A percentile compares a stretch with the other conserved stretches of the same genome.
phyloP scores from a whole-genome alignment of 2,888 invertebrate genomes.

The Rosalia funebris region DNA sequence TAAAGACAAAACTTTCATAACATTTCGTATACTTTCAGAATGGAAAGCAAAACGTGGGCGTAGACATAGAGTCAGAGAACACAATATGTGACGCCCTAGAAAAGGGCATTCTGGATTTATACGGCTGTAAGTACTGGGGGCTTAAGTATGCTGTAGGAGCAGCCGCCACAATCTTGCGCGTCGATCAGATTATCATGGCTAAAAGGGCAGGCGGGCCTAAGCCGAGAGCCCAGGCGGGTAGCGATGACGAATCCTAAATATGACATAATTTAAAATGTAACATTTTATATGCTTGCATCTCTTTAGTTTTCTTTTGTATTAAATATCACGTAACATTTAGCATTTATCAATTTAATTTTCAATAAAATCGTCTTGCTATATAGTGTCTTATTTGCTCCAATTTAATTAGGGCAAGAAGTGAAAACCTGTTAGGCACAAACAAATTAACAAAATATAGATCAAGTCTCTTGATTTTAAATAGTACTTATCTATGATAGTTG shows the following conservation, averaged over 20 bases:
- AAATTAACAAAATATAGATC: no score
- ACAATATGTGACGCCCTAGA: constrained; percentile 80
- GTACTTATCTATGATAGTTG: no score
- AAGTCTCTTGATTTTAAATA: no score
- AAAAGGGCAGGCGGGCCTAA: constrained; percentile 97
- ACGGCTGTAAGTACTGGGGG: constrained; percentile 89
- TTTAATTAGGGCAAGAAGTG: no score
- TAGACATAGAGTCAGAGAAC: constrained; percentile 85
- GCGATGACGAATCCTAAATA: constrained; percentile 76
- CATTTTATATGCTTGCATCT: no score
- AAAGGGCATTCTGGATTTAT: constrained; percentile 85
- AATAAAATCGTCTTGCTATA: no score
- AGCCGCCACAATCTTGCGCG: constrained; percentile 90
- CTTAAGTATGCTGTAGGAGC: constrained; percentile 95
- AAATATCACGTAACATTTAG: no score
- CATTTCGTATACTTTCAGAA: constrained; percentile 68
- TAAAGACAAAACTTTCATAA: no score
- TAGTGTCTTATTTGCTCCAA: no score
- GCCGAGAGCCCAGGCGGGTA: constrained; percentile 70
- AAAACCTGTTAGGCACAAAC: no score
- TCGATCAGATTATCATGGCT: constrained; percentile 99
- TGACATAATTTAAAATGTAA: no score
- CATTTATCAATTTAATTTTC: constrained; percentile 9
- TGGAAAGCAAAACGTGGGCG: constrained; percentile 80
- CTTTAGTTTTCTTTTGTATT: no score